Conservation (phyloP, 2,113 vertebrate genomes). For the Pygoscelis adeliae region DNA sequence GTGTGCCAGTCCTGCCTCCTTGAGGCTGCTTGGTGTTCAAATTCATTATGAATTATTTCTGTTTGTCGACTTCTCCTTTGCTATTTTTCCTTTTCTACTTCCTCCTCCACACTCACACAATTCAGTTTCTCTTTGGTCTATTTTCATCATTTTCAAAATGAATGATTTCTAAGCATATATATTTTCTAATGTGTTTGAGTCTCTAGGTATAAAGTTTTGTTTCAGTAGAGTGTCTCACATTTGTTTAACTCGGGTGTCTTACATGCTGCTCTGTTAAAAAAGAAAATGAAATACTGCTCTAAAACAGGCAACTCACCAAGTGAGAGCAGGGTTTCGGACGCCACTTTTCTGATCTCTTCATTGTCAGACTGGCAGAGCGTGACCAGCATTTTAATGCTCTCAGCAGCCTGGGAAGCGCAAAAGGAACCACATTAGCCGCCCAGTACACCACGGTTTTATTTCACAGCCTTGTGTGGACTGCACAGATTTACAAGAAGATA, state of each 20-base stretch:
- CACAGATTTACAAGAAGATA: too few species aligned
- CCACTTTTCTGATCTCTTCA: conserved; percentile 90
- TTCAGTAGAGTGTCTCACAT: not conserved
- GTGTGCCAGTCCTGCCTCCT: not conserved
- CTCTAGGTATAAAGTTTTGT: not conserved
- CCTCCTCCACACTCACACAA: not conserved
- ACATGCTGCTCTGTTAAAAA: not conserved
- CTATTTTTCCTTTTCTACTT: not conserved
- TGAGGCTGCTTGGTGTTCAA: not conserved
- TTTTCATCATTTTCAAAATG: not conserved
- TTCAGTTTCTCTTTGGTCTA: not conserved
- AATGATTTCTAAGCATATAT: not conserved
- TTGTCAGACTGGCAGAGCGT: conserved; percentile 87
- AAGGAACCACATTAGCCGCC: not conserved
- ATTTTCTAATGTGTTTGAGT: not conserved
- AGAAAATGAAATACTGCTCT: not conserved
- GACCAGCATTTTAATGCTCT: conserved; percentile 89
- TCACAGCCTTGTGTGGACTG: not conserved
- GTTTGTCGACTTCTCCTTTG: not conserved
- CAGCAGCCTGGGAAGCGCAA: conserved; percentile 79
- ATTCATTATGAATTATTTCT: not conserved
- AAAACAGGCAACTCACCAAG: conserved; percentile 82
- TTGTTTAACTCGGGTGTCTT: not conserved
- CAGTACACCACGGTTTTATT: not conserved
- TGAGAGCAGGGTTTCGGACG: conserved; percentile 90